phyloP scores from a whole-genome alignment of 1,140 invertebrate species.

The Drosophila orena region DNA sequence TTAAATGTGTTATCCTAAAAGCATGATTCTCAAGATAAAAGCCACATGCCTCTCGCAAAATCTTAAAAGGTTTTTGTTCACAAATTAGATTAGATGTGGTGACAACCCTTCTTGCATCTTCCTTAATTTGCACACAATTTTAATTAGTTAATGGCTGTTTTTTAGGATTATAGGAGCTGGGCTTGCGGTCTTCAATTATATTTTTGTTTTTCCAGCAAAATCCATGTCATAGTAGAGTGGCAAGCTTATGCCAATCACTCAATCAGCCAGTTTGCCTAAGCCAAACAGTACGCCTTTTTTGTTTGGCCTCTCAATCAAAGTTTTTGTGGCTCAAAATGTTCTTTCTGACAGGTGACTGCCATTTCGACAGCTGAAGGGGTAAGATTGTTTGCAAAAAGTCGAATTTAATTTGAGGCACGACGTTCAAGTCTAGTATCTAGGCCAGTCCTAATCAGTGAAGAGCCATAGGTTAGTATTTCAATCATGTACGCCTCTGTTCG shows the following conservation, averaged over 20 bases:
- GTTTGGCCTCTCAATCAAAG: constrained; percentile 26
- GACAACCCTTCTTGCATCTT: background rate
- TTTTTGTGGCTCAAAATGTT: constrained; percentile 17
- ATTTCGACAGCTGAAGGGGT: constrained; percentile 22
- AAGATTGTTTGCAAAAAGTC: background rate
- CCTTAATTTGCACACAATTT: constrained; percentile 1
- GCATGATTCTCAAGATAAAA: constrained; percentile 18
- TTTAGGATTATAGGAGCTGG: no score
- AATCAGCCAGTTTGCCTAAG: constrained; percentile 29
- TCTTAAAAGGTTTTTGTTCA: constrained; percentile 19
- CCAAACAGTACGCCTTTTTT: constrained; percentile 13
- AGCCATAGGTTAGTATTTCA: background rate
- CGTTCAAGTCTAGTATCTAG: background rate
- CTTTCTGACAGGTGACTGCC: constrained; percentile 29
- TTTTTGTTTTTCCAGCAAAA: background rate
- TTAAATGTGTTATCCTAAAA: constrained; percentile 54
- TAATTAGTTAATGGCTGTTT: constrained; percentile 27
- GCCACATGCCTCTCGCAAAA: constrained; percentile 4
- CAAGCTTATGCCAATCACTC: constrained; percentile 15
- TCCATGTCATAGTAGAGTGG: background rate
- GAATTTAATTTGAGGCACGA: background rate
- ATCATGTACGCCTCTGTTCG: background rate
- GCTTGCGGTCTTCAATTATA: background rate
- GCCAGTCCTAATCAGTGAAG: no score
- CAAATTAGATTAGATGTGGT: constrained; percentile 26